phyloP scores from a whole-genome alignment of 2,113 vertebrate species.

The Nothobranchius furzeri region DNA sequence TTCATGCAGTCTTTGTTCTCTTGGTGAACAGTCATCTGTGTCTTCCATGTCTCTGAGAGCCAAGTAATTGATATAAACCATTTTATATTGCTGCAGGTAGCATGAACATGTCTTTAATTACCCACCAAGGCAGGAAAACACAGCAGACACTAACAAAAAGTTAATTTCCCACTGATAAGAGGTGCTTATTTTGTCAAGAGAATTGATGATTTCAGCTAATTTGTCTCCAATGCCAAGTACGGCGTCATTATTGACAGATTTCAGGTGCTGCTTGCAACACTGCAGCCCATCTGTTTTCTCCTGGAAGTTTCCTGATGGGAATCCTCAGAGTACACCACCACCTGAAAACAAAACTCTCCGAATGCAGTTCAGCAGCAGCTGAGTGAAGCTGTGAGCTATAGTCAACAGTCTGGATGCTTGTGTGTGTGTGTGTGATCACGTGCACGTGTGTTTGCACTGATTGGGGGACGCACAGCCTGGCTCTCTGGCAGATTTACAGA shows the following conservation, averaged over 20 bases:
- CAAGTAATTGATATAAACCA: conserved; percentile 10
- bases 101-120: conserved; percentile 9
- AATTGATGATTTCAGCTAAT: conserved; percentile 45
- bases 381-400: not conserved
- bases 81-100: conserved; percentile 9
- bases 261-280: conserved; percentile 66
- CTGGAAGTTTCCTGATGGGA: conserved; percentile 45
- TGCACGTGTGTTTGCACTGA: conserved; percentile 61
- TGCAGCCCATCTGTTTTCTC: conserved; percentile 67
- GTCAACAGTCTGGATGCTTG: conserved; percentile 12
- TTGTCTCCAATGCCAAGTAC: conserved; percentile 31
- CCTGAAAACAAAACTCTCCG: conserved; percentile 22
- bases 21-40: conserved; percentile 15
- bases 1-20: conserved; percentile 17
- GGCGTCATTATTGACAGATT: conserved; percentile 63
- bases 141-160: conserved; percentile 22
- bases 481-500: conserved; percentile 78
- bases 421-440: conserved; percentile 37
- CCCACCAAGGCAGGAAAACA: not conserved
- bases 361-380: conserved; percentile 4
- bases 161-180: conserved; percentile 48
- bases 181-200: conserved; percentile 60
- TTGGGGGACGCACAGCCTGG: conserved; percentile 60
- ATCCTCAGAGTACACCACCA: conserved; percentile 57
- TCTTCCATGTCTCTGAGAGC: conserved; percentile 1